Evolutionary conservation across 2,888 invertebrate genomes (phyloP), one percentile per base, ranked within the genome.

Genomic region (Lasioglossum pauxillum): DNA sequence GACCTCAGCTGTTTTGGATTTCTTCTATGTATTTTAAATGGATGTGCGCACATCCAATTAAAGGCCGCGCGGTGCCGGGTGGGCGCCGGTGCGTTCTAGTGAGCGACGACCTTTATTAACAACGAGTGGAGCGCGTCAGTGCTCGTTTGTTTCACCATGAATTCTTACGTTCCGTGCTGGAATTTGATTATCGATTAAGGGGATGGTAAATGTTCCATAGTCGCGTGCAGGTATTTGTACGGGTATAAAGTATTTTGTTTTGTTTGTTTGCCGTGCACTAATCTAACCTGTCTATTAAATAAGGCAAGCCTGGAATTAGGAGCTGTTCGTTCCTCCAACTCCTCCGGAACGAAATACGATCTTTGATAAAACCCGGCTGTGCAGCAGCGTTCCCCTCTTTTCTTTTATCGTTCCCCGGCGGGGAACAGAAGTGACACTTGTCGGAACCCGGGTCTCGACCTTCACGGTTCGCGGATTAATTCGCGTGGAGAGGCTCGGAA

Each of bases 401-500:
- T 57, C 76, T 64, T 69, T 82, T 80, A 73, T 27, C 57, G 27
- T 71, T 75, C 35, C 41, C n/a, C 31, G n/a, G 57, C 67, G 12
- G 53, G 8, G 53, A 60, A 79, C 79, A 60, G 72, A 79, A 73
- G 67, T 69, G 74, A 87, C 78, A 82, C 71, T 19, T 74, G 73
- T 57, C 27, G 57, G 49, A 41, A 67, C 72, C 27, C 41, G 76
- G 80, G 60, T 27, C 75, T 78, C 72, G 76, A 78, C 79, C 82
- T 83, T 89, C 82, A 78, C 78, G 82, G 73, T 67, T 67, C 73
- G 38, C 23, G 75, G 35, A 86, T 83, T 87, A 80, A 83, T 76
- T 75, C 67, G 60, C 16, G 60, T 64, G n/a, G 35, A 16, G 64
- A 44, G 71, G 27, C 14, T 2, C 5, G n/a, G 12, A 5, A 31